Base-by-base conservation (phyloP, 2,888 invertebrate species). In the Epistrophe grossulariae region DNA sequence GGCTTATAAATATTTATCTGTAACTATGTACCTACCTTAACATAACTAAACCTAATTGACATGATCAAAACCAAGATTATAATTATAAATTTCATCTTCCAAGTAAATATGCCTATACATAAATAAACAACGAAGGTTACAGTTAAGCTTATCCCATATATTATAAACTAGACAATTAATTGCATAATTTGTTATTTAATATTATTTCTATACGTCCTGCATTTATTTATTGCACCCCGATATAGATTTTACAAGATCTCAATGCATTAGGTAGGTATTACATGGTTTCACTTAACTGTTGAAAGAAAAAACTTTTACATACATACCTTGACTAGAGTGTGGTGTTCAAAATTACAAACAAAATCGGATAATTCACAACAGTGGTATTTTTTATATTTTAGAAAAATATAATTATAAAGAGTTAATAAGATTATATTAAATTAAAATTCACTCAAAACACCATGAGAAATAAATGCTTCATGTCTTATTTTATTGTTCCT, bases 251-350 rank as follows among this genome's bases (percentile, higher is more conserved):
- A 52, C 19, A 1, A 28, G 24, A 28, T 28, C 8, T 13, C 35
- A 76, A 35, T 70, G 62, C 74, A 81, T 13, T 15, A 74, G 28
- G 28, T 31, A 31, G 3, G 31, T 4, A 31, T 7, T 6, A 8
- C 31, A 40, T 19, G 9, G n/a, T 48, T 71, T 24, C 59, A 50
- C 64, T 45, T 9, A 35, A 35, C 1, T 35, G 9, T 35, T 35
- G 35, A 35, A 35, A 35, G 9, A 9, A 35, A 35, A 35, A 35
- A 35, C 7, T n/a, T n/a, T n/a, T n/a, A 35, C 9, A 68, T 60
- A 48, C 60, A 48, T 79, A 83, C 78, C 79, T 82, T 82, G 82
- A 57, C 55, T 60, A 31, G 15, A 72, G 66, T n/a, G 55, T 15
- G 24, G 4, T 35, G 17, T 11, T 31, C 0, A 17, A 6, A 31